A percentile compares a stretch with the other conserved stretches of the same genome.
These are phyloP conservation scores for Rambutsinella grinnellia DNA, from an alignment of 2,888 invertebrate genomes.

Conservation along the genomic window DNA sequence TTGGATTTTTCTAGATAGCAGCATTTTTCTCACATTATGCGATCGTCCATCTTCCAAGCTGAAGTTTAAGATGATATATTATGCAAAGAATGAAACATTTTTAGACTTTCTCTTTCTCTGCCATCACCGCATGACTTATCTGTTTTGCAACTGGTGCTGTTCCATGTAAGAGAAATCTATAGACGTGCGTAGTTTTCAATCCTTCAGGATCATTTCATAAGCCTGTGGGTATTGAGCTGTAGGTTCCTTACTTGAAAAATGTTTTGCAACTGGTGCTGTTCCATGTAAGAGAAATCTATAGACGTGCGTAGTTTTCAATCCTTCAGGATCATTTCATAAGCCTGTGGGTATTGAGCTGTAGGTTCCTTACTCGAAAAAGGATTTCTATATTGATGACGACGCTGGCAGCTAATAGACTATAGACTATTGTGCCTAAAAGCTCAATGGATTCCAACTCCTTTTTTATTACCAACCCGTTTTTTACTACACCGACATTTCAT, in stretches of 20 bases:
- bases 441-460: conserved; percentile 25
- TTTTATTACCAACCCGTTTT: conserved; percentile 40
- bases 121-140: conserved; percentile 45
- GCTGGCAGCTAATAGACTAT: no score
- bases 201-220: conserved; percentile 8
- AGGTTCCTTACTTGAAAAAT: conserved; percentile 5
- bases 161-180: background rate
- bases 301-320: background rate
- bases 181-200: background rate
- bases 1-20: conserved; percentile 42
- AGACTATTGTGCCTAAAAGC: no score
- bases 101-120: conserved; percentile 10
- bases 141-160: conserved; percentile 49
- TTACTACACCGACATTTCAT: conserved; percentile 18
- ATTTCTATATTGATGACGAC: no score
- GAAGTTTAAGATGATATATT: conserved; percentile 48
- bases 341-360: conserved; percentile 30
- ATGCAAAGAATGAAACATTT: conserved; percentile 50
- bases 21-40: conserved; percentile 30
- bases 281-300: background rate
- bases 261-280: conserved; percentile 47
- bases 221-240: conserved; percentile 29
- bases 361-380: conserved; percentile 8
- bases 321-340: conserved; percentile 7
- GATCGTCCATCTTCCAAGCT: conserved; percentile 41